Percentiles rank a stretch among this genome's conserved stretches.
phyloP scores from a whole-genome alignment of 1,140 invertebrate genomes.

The Goniozus legneri region DNA sequence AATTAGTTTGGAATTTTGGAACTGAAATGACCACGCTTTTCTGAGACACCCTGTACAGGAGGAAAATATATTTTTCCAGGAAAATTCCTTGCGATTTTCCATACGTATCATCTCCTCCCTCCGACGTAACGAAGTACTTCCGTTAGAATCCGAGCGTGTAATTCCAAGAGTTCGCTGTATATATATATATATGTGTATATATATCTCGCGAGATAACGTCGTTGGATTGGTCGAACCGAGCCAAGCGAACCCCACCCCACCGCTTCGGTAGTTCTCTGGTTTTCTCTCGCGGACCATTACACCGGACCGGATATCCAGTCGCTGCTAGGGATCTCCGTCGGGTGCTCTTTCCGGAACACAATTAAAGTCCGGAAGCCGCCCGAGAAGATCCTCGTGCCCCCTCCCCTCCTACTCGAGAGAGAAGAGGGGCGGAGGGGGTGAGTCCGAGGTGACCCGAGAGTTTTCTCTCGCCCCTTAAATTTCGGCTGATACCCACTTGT shows the following conservation, averaged over 20 bases:
- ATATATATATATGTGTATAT: neutral
- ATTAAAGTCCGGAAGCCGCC: slow-evolving; percentile 26
- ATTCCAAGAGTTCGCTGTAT: neutral
- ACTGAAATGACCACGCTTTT: no score
- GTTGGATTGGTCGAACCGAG: neutral
- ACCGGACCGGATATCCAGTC: slow-evolving; percentile 25
- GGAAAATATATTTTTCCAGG: no score
- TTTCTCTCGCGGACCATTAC: slow-evolving; percentile 23
- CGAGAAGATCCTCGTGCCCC: slow-evolving; percentile 10
- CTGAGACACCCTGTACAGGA: no score
- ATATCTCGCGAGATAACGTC: neutral
- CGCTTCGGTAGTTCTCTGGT: neutral
- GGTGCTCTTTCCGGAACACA: slow-evolving; percentile 28
- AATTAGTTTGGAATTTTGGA: no score
- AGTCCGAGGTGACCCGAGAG: slow-evolving; percentile 9
- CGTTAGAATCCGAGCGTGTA: no score
- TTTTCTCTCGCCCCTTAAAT: slow-evolving; percentile 41
- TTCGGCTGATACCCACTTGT: slow-evolving; percentile 44
- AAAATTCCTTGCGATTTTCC: no score
- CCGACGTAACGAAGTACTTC: no score
- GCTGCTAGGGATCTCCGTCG: slow-evolving; percentile 21
- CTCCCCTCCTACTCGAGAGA: slow-evolving; percentile 8
- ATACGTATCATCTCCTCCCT: no score
- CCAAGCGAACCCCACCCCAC: neutral
- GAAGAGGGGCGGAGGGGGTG: neutral